Conservation (phyloP, 2,797 vertebrate genomes). For the Peromyscus attwateri region DNA sequence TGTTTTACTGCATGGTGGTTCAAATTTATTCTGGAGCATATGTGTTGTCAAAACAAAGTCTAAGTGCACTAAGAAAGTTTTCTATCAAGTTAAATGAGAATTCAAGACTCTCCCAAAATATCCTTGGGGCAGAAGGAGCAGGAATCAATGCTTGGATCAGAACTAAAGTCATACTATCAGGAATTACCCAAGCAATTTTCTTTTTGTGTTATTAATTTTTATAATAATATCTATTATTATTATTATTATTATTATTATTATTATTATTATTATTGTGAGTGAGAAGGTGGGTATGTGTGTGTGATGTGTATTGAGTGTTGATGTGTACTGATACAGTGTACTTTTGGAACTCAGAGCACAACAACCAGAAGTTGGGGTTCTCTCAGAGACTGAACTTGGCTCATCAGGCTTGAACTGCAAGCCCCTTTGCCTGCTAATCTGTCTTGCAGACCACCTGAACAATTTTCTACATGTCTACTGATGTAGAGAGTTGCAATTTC, state of each 20-base stretch:
- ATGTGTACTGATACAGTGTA: not conserved
- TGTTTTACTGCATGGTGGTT: not conserved
- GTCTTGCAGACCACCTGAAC: not conserved
- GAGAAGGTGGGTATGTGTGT: not conserved
- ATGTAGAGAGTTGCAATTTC: not conserved
- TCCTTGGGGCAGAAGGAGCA: not conserved
- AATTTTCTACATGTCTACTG: not conserved
- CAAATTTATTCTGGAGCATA: conserved; percentile 1
- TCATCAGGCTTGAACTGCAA: not conserved
- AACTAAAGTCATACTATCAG: not conserved
- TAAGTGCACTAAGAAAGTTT: not conserved
- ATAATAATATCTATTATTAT: not conserved
- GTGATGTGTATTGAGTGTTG: not conserved
- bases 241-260: not conserved
- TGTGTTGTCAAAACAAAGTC: conserved; percentile 13
- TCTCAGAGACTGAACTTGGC: not conserved
- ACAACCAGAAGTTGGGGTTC: not conserved
- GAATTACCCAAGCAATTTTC: not conserved
- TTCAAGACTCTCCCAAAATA: not conserved
- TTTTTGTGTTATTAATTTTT: not conserved
- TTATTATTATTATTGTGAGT: not conserved
- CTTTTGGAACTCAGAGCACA: not conserved
- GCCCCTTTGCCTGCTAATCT: not conserved
- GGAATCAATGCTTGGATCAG: not conserved
- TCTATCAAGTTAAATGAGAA: not conserved